Percentiles rank a stretch among this genome's conserved stretches.
Evolutionary conservation across 1,140 invertebrate species (phyloP).

Genomic region (Tetragnatha versicolor): DNA sequence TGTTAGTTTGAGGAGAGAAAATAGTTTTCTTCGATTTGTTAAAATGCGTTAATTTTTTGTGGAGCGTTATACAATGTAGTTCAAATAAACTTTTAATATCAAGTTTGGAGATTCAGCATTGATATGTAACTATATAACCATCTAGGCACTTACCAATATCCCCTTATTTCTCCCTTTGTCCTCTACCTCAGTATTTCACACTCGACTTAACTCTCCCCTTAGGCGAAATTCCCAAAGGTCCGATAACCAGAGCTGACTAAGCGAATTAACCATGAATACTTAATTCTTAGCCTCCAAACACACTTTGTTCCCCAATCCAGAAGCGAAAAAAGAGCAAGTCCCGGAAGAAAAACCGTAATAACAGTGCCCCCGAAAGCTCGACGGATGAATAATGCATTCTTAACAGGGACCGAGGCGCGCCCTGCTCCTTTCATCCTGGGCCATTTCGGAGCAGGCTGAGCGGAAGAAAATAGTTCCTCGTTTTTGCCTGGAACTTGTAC

Average conservation of each 20-base stretch:
- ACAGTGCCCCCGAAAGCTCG: slow-evolving; percentile 8
- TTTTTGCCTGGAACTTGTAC: slow-evolving; percentile 14
- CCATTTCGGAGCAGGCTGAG: slow-evolving; percentile 40
- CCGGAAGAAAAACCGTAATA: slow-evolving; percentile 21
- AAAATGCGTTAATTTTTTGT: too few relatives aligned
- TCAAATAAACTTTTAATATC: too few relatives aligned
- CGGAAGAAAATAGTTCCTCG: slow-evolving; percentile 45
- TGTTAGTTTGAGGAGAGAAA: too few relatives aligned
- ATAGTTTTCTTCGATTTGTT: too few relatives aligned
- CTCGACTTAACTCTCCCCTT: not conserved
- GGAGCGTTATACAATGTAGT: too few relatives aligned
- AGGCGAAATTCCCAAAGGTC: not conserved
- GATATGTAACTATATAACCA: too few relatives aligned
- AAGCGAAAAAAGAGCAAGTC: slow-evolving; percentile 9
- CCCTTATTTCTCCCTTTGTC: slow-evolving; percentile 1
- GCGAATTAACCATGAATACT: slow-evolving; percentile 47
- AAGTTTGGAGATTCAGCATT: too few relatives aligned
- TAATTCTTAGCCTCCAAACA: slow-evolving; percentile 28
- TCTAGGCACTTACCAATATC: too few relatives aligned
- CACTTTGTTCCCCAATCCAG: slow-evolving; percentile 19
- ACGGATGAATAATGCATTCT: slow-evolving; percentile 48
- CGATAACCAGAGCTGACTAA: slow-evolving; percentile 25
- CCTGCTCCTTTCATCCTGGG: slow-evolving; percentile 20
- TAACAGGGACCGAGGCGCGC: slow-evolving; percentile 37
- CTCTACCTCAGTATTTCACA: slow-evolving; percentile 1